phyloP scores from a whole-genome alignment of 2,113 vertebrate species.

The Scomber colias region DNA sequence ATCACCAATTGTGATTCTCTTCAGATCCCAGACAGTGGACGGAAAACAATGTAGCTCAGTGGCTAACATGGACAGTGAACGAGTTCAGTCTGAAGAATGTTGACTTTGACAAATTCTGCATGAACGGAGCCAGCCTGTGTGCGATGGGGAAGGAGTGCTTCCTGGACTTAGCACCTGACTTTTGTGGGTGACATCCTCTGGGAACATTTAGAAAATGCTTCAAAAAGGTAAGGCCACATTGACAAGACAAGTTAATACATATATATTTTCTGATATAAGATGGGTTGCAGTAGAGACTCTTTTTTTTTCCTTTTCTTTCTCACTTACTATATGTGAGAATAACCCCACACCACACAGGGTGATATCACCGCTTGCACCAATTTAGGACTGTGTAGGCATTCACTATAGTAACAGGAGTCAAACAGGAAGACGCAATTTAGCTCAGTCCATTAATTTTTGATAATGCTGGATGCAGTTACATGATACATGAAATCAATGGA shows the following conservation, averaged over 20 bases:
- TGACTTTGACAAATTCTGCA: constrained; percentile 96
- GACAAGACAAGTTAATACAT: not conserved
- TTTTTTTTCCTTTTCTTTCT: not conserved
- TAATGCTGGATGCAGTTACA: constrained; percentile 78
- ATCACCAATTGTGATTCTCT: not conserved
- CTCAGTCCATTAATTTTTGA: constrained; percentile 80
- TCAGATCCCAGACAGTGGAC: constrained; percentile 97
- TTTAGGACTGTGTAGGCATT: constrained; percentile 50
- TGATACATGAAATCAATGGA: constrained; percentile 81
- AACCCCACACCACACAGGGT: not conserved
- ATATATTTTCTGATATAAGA: not conserved
- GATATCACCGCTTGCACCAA: constrained; percentile 14
- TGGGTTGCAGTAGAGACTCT: not conserved
- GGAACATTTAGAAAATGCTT: constrained; percentile 99
- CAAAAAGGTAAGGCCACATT: constrained; percentile 92
- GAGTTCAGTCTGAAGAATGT: constrained; percentile 98
- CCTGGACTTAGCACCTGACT: constrained; percentile 96
- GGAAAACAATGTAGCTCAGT: constrained; percentile 93
- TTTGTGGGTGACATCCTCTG: constrained; percentile 99
- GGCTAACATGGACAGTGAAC: constrained; percentile 97
- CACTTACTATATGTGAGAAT: not conserved
- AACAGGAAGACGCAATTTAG: constrained; percentile 75
- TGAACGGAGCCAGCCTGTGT: constrained; percentile 94
- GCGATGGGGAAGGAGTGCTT: constrained; percentile 98
- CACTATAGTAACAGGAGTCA: constrained; percentile 68